phyloP scores from a whole-genome alignment of 2,888 invertebrate species.

The Ophion ventricosus region DNA sequence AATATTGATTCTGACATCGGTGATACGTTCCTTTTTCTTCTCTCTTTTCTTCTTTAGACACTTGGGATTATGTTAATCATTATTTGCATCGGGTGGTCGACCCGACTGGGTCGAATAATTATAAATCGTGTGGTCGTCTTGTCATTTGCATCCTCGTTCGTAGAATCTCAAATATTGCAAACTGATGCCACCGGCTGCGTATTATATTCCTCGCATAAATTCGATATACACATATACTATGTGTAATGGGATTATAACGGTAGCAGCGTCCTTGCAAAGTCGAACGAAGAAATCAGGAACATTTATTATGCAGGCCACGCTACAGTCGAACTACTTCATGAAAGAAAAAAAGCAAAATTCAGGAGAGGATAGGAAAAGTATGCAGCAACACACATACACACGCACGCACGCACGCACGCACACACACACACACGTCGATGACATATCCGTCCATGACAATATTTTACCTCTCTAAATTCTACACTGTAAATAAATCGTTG shows the following conservation, averaged over 20 bases:
- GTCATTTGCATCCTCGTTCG: conserved; percentile 31
- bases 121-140: conserved; percentile 27
- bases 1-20: conserved; percentile 12
- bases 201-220: conserved; percentile 35
- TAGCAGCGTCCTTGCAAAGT: conserved; percentile 56
- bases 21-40: not conserved
- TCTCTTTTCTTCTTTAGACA: not conserved
- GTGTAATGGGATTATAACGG: conserved; percentile 43
- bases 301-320: conserved; percentile 15
- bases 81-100: conserved; percentile 21
- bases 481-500: conserved; percentile 16
- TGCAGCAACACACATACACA: not conserved
- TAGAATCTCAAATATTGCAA: conserved; percentile 33
- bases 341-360: conserved; percentile 13
- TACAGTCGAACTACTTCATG: conserved; percentile 16
- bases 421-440: conserved; percentile 31
- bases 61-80: conserved; percentile 1
- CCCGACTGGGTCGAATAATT: conserved; percentile 18
- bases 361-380: not conserved
- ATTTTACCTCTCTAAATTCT: not conserved
- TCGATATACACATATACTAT: not conserved
- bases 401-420: not conserved
- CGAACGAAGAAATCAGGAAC: conserved; percentile 35
- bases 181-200: conserved; percentile 8
- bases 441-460: conserved; percentile 36